Base-by-base conservation (phyloP, 2,797 vertebrate species). In the Onychomys torridus region DNA sequence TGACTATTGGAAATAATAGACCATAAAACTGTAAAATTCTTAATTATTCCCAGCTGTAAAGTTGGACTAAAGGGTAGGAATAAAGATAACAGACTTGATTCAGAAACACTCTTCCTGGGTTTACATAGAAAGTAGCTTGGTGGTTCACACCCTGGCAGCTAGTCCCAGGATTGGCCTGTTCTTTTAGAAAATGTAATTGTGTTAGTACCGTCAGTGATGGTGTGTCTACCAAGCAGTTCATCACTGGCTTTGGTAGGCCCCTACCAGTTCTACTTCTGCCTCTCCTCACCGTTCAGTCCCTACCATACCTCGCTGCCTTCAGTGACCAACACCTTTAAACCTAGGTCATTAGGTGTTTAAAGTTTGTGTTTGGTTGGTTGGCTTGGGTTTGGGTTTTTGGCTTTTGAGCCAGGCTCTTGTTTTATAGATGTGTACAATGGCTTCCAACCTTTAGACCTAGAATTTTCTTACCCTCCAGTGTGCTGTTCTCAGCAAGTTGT, bases 31-130 rank as follows among this genome's bases (percentile, higher is more conserved):
- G 7, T 89, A 43, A 57, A 83, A n/a, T 79, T 91, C 52, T 67
- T 52, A 65, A 49, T 69, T 84, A 65, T 57, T 90, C 87, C 49
- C n/a, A 3, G 46, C 52, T 86, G 7, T 95, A 75, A 95, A 92
- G 63, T 25, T 90, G 81, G 40, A 65, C 40, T 95, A 34, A 40
- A 78, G 85, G 71, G 32, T 49, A 89, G 52, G 78, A 9, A 43
- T 88, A 73, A 89, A 93, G 43, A 49, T 6, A 7, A 2, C 11
- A 69, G 40, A 87, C 7, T 69, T 78, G 52, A 85, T 85, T 67
- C 78, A 76, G 88, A 93, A 82, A n/a, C 52, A 34, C 2, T 85
- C 71, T 55, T 76, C 46, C 67, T 79, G 25, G 55, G 32, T 82
- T 61, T 93, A 69, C 27, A n/a, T 43, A 57, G 83, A n/a, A 55